These are phyloP conservation scores for Leucoma salicis DNA, from an alignment of 2,888 invertebrate genomes.

Conservation along the genomic window DNA sequence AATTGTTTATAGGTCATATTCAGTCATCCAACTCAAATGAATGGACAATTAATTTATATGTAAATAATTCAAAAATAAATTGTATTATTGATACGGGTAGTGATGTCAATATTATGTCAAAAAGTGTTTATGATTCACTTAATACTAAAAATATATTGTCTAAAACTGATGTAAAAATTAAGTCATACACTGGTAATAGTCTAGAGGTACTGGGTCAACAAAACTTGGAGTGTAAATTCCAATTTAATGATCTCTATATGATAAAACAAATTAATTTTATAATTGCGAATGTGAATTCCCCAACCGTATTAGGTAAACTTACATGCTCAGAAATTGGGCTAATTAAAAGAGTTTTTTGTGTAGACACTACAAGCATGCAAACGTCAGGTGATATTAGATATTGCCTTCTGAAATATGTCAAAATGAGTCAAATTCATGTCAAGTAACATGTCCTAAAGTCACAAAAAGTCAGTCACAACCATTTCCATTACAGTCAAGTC, in stretches of 20 bases:
- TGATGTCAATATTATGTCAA: slow-evolving; percentile 24
- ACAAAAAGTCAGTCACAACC: not conserved
- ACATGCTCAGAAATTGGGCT: slow-evolving; percentile 20
- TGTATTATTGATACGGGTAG: slow-evolving; percentile 21
- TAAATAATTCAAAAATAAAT: slow-evolving; percentile 14
- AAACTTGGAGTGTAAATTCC: slow-evolving; percentile 1
- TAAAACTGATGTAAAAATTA: slow-evolving; percentile 11
- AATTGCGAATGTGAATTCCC: slow-evolving; percentile 20
- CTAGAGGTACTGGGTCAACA: not conserved
- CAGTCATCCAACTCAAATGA: slow-evolving; percentile 8
- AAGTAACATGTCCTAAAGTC: not conserved
- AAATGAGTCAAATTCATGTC: not conserved
- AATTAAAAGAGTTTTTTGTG: slow-evolving; percentile 16
- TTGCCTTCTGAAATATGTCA: too few species aligned
- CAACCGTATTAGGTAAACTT: slow-evolving; percentile 17
- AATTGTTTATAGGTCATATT: slow-evolving; percentile 20
- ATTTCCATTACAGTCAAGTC: not conserved
- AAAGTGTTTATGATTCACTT: slow-evolving; percentile 17
- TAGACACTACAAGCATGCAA: too few species aligned
- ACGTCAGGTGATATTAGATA: too few species aligned
- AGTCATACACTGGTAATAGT: not conserved
- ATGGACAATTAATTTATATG: slow-evolving; percentile 16
- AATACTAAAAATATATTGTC: slow-evolving; percentile 12
- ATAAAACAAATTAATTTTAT: slow-evolving; percentile 1
- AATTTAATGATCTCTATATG: not conserved